phyloP scores from a whole-genome alignment of 2,797 vertebrate genomes.

The Sebastes matsubarae region DNA sequence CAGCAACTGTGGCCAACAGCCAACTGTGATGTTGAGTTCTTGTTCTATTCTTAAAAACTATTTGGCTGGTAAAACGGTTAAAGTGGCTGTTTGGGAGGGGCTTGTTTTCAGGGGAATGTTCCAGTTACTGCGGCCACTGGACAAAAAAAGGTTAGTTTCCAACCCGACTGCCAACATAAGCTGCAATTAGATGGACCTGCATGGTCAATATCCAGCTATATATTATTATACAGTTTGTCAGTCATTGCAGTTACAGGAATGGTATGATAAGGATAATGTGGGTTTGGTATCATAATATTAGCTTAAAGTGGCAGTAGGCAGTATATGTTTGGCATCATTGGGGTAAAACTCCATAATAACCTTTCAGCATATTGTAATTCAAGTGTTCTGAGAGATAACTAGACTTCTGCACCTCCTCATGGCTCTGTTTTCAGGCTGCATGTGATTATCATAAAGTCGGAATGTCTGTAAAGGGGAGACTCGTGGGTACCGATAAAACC shows the following conservation, averaged over 20 bases:
- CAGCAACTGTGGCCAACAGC: not conserved
- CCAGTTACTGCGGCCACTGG: not conserved
- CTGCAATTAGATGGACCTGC: slow-evolving; percentile 18
- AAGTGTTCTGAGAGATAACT: too few relatives aligned
- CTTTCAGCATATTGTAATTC: too few relatives aligned
- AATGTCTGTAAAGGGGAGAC: too few relatives aligned
- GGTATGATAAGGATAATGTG: not conserved
- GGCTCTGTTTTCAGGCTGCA: accelerated
- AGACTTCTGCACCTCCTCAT: too few relatives aligned
- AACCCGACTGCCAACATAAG: slow-evolving; percentile 16
- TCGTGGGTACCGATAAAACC: too few relatives aligned
- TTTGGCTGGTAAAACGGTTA: slow-evolving; percentile 7
- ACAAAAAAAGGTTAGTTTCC: not conserved
- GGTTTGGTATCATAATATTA: not conserved
- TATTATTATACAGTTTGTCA: not conserved
- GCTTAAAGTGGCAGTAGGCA: not conserved
- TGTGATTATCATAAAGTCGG: too few relatives aligned
- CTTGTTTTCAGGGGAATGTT: not conserved
- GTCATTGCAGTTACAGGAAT: not conserved
- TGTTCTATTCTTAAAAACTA: slow-evolving; percentile 35
- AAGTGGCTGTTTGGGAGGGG: slow-evolving; percentile 2
- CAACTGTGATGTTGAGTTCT: slow-evolving; percentile 20
- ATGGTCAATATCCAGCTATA: not conserved
- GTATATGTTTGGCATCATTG: too few relatives aligned
- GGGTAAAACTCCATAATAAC: accelerated